A percentile compares a stretch with the other conserved stretches of the same genome.
Conservation (phyloP, 2,888 invertebrate species). For the Operophtera brumata region DNA sequence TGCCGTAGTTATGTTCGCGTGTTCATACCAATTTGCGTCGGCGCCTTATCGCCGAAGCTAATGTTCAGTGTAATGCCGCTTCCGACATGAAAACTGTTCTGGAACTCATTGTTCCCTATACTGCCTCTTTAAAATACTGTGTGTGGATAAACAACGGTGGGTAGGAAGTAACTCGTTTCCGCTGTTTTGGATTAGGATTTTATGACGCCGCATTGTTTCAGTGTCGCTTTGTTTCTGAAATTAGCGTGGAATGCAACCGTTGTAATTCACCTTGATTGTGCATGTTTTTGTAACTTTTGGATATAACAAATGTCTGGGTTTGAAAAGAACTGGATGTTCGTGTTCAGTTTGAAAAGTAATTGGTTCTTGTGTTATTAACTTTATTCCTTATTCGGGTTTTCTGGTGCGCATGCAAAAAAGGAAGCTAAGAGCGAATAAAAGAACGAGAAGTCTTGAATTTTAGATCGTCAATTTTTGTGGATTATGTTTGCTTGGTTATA, state of each 20-base stretch:
- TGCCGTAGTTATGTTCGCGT: constrained; percentile 60
- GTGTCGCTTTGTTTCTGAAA: constrained; percentile 25
- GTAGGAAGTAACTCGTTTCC: constrained; percentile 51
- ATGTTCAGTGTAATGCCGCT: constrained; percentile 75
- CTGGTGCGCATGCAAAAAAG: background rate
- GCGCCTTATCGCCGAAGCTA: constrained; percentile 73
- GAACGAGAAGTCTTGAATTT: background rate
- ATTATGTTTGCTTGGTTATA: too few relatives aligned
- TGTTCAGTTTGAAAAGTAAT: constrained; percentile 8
- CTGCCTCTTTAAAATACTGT: constrained; percentile 52
- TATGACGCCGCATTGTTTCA: constrained; percentile 34
- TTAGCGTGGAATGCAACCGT: constrained; percentile 17
- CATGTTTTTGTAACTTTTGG: constrained; percentile 17
- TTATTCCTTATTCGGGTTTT: constrained; percentile 1
- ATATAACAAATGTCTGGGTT: constrained; percentile 8
- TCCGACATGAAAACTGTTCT: constrained; percentile 75
- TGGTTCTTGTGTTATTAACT: constrained; percentile 15
- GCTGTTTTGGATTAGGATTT: constrained; percentile 40
- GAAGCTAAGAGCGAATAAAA: background rate
- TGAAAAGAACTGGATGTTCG: constrained; percentile 11
- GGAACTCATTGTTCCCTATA: constrained; percentile 59
- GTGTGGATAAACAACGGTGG: constrained; percentile 43
- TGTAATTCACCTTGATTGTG: constrained; percentile 17
- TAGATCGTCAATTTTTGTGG: background rate
- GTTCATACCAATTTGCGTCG: constrained; percentile 68